Evolutionary conservation across 2,888 invertebrate species (phyloP), one percentile per base, ranked within the genome.

Genomic region (Lumbricus terrestris): DNA sequence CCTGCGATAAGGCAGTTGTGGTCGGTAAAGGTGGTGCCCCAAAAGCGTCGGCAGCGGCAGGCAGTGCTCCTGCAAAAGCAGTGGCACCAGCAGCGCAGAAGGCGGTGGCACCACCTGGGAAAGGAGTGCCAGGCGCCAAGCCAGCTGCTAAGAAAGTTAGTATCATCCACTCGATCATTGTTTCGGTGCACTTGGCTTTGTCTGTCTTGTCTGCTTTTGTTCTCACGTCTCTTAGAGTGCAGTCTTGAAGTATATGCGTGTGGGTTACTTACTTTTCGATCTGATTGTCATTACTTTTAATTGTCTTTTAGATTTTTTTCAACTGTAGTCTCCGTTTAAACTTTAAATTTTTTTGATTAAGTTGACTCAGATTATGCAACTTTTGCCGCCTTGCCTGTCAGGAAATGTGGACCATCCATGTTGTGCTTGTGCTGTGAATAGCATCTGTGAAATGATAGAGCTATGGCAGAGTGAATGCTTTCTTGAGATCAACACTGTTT

Each of bases 1-100:
- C 96, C 93, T 97, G 97, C 93, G 98, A 99, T 89, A 98, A 98
- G 95, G 98, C 98, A 69, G 97, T 97, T 89, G 91, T 94, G n/a
- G 91, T 94, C 40, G 94, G 94, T 91, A 93, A 93, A 47, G 93
- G 94, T 1, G 90, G 82, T 42, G 92, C 90, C 29, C 88, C 90
- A 69, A 89, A 89, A 40, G 88, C 83, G 18, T 69, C 92, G 3
- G 92, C 92, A 37, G 92, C 91, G 8, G 93, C 91, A 18, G 69
- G 85, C 91, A 91, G 92, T 88, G 92, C 92, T 29, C 90, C 92
- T 35, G 91, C 91, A 34, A 91, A 89, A 37, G 82, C 90, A 82
- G 89, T 88, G 15, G 88, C 90, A 54, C 69, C 90, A 83, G 89
- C 90, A 23, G 88, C 90, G 47, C 95, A 95, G 91, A 95, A 95